phyloP scores from a whole-genome alignment of 2,797 vertebrate species.

The Manis pentadactyla region DNA sequence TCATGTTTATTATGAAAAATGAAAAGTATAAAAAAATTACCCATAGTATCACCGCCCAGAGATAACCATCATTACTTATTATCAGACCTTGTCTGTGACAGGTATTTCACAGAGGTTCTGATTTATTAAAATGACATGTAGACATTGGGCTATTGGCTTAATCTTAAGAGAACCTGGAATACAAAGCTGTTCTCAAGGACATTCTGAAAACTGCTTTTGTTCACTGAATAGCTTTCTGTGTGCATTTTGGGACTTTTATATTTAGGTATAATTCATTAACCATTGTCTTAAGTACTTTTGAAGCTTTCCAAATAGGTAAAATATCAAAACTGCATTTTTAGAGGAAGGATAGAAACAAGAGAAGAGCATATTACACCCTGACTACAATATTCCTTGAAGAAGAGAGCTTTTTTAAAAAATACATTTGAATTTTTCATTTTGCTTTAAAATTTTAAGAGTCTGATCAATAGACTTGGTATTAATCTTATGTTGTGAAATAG shows the following conservation, averaged over 20 bases:
- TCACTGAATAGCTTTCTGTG: slow-evolving; percentile 14
- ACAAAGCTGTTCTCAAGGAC: neutral
- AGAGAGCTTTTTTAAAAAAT: slow-evolving; percentile 35
- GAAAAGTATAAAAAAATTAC: slow-evolving; percentile 16
- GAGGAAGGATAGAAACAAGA: slow-evolving; percentile 33
- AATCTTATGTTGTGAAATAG: slow-evolving; percentile 44
- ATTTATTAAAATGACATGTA: neutral
- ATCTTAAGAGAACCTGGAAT: slow-evolving; percentile 32
- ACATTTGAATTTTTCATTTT: slow-evolving; percentile 56
- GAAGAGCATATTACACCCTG: neutral
- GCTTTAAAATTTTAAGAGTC: slow-evolving; percentile 31
- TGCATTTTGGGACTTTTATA: slow-evolving; percentile 18
- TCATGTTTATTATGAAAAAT: slow-evolving; percentile 46
- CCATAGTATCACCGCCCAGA: neutral
- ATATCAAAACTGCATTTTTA: slow-evolving; percentile 52
- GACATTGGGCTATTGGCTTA: neutral
- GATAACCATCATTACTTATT: neutral
- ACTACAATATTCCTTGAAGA: slow-evolving; percentile 27
- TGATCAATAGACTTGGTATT: slow-evolving; percentile 3
- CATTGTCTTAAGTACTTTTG: slow-evolving; percentile 38
- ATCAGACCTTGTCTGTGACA: slow-evolving; percentile 17
- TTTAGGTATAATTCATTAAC: slow-evolving; percentile 53
- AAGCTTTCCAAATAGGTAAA: slow-evolving; percentile 54
- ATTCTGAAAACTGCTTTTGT: slow-evolving; percentile 42
- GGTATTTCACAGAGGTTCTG: slow-evolving; percentile 43